A percentile compares a stretch with the other conserved stretches of the same genome.
Conservation (phyloP, 2,113 vertebrate genomes). For the Rhizomys pruinosus region DNA sequence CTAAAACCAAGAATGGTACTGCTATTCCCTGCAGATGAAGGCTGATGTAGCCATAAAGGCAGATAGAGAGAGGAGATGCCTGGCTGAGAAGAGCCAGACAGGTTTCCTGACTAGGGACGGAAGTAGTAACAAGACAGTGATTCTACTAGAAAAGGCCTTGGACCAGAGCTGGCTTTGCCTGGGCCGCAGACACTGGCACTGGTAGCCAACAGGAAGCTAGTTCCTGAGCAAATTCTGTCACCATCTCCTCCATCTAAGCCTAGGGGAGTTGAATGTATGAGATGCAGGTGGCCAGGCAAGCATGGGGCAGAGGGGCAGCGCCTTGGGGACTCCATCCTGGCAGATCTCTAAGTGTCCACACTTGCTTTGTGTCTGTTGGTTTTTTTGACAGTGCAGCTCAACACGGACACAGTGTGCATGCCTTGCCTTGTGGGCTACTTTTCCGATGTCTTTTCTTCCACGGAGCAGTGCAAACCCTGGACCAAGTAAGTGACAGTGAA, state of each 20-base stretch:
- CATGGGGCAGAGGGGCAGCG: accelerated
- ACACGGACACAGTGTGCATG: conserved; percentile 84
- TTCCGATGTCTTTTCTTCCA: conserved; percentile 87
- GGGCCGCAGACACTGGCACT: background rate
- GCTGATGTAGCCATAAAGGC: background rate
- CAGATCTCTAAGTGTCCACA: conserved; percentile 65
- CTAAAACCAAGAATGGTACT: background rate
- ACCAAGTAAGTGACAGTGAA: conserved; percentile 90
- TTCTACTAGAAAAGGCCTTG: background rate
- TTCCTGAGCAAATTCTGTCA: background rate
- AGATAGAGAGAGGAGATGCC: background rate
- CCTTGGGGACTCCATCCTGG: background rate
- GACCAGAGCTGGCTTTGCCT: background rate
- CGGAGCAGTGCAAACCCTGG: conserved; percentile 91
- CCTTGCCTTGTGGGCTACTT: conserved; percentile 91
- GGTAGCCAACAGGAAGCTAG: background rate
- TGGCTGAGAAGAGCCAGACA: background rate
- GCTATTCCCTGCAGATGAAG: background rate
- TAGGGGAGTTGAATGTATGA: background rate
- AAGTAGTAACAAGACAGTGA: too few relatives aligned
- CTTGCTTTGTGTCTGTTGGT: background rate
- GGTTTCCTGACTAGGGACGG: background rate
- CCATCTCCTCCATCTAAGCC: background rate
- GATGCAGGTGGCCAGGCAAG: accelerated
- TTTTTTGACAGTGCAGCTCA: conserved; percentile 83